Percentiles rank a stretch among this genome's conserved stretches.
Conservation (phyloP, 2,888 invertebrate genomes). For the Pachydiplax longipennis region DNA sequence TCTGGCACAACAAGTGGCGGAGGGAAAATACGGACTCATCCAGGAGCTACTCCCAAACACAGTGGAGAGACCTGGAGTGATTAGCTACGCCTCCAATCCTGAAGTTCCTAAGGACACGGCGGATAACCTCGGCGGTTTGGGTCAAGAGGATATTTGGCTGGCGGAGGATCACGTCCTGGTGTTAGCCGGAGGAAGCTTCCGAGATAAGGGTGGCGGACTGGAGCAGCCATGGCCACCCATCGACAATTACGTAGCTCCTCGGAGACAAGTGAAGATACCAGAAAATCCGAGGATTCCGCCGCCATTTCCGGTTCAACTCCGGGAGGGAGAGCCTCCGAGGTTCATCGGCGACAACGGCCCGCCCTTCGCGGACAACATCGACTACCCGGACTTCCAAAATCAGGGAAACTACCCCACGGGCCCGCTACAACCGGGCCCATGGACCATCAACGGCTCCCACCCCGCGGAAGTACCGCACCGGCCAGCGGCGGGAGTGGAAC, state of each 20-base stretch:
- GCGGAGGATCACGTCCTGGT: constrained; percentile 88
- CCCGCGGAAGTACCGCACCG: constrained; percentile 63
- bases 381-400: constrained; percentile 54
- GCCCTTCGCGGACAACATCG: not conserved
- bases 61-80: constrained; percentile 77
- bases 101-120: constrained; percentile 83
- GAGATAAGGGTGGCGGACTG: constrained; percentile 56
- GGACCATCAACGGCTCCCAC: constrained; percentile 64
- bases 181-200: constrained; percentile 77
- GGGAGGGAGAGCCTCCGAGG: constrained; percentile 84
- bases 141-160: constrained; percentile 87
- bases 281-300: constrained; percentile 81
- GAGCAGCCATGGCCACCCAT: constrained; percentile 77
- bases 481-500: constrained; percentile 60
- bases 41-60: constrained; percentile 82
- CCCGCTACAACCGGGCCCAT: constrained; percentile 70
- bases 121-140: constrained; percentile 80
- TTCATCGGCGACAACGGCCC: constrained; percentile 69
- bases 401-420: constrained; percentile 72
- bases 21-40: constrained; percentile 88
- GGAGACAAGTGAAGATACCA: constrained; percentile 85
- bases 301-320: constrained; percentile 91
- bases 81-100: constrained; percentile 81
- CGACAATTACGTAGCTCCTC: constrained; percentile 83
- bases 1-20: constrained; percentile 86